Base-by-base conservation (phyloP, 2,888 invertebrate genomes). In the Deilephila elpenor region DNA sequence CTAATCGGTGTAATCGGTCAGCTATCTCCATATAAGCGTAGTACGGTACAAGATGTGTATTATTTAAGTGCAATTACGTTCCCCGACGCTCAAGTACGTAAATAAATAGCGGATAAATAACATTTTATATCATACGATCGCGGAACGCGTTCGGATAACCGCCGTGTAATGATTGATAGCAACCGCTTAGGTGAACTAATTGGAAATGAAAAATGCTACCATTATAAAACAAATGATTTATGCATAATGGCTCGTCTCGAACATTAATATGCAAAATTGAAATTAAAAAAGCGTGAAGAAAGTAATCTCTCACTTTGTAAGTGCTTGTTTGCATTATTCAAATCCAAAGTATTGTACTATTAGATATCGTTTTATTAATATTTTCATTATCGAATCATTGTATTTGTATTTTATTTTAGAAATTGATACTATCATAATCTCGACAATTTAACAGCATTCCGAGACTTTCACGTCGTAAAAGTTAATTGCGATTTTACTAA, bases 41-140 rank as follows among this genome's bases (percentile, higher is more conserved):
- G 78, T 78, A 77, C 76, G 77, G 72, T 78, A 79, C 75, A 75
- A 76, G 77, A 71, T 34, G n/a, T 56, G 34, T 80, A 82, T 80
- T 82, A 83, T 82, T 79, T 77, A 80, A 79, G 78, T 82, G 76
- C 83, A 83, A 84, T 84, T 83, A 82, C 77, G 73, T 73, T 73
- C 70, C 70, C 19, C 59, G 56, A 71, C 56, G 56, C 59, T 71
- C 70, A 53, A 70, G 70, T 71, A 70, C 70, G 75, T 76, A 75
- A 75, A 77, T 82, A 74, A 75, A 72, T 64, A 71, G 32, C 70
- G 71, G 73, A 56, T 72, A 71, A 73, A 59, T 73, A 71, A 59
- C 70, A 71, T 71, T 71, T 71, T 71, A 71, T 56, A 71, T 71
- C 70, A 71, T 59, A 71, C 56, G 56, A 71, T 56, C 70, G 70